Percentiles rank a stretch among this genome's conserved stretches.
These are phyloP conservation scores for Anhinga anhinga DNA, from an alignment of 2,113 vertebrate genomes.

Conservation along the genomic window DNA sequence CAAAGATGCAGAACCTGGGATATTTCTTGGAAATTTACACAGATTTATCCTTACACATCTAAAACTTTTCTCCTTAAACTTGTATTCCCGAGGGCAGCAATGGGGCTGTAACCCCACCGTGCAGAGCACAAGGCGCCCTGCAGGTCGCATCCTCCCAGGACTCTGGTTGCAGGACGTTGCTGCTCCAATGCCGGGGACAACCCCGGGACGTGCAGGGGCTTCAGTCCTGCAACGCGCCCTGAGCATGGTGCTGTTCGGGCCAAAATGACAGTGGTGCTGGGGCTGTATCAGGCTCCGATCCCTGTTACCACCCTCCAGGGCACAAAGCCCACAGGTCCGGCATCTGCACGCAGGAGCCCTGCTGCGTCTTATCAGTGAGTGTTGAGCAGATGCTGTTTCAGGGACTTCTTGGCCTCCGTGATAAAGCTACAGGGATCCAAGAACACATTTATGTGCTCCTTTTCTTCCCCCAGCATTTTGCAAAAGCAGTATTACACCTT, in stretches of 20 bases:
- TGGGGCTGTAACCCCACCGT: background rate
- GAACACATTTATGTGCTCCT: background rate
- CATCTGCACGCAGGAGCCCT: background rate
- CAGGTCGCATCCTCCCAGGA: background rate
- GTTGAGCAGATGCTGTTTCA: background rate
- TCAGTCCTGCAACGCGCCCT: background rate
- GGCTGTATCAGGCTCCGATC: background rate
- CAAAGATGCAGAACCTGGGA: background rate
- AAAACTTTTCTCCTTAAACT: background rate
- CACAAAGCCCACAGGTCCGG: background rate
- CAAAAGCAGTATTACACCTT: background rate
- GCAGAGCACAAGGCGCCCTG: background rate
- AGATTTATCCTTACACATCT: background rate
- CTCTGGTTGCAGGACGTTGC: accelerated
- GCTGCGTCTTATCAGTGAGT: background rate
- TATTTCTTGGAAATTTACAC: background rate
- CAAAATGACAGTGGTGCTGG: accelerated
- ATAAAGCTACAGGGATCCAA: background rate
- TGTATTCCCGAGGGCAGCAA: background rate
- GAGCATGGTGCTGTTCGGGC: background rate
- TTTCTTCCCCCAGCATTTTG: background rate
- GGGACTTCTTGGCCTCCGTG: background rate
- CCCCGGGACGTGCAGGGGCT: background rate
- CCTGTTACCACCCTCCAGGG: accelerated
- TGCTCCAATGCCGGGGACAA: background rate